A percentile compares a stretch with the other conserved stretches of the same genome.
Conservation (phyloP, 2,113 vertebrate genomes). For the Tetraodon nigroviridis region DNA sequence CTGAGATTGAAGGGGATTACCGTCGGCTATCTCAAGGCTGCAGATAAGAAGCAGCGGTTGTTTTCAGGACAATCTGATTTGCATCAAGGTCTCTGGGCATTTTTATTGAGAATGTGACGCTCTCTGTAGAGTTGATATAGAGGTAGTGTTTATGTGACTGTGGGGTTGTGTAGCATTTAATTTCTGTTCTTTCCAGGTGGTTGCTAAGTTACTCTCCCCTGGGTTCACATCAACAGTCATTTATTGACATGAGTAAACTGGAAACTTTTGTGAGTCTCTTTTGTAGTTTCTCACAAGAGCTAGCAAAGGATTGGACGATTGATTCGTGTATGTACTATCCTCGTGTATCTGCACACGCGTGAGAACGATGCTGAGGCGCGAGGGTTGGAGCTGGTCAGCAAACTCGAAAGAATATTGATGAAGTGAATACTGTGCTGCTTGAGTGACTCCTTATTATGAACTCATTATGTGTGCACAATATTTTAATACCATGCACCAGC, state of each 20-base stretch:
- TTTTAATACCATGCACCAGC: no score
- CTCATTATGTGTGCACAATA: no score
- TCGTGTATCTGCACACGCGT: not conserved
- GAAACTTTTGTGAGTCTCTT: constrained; percentile 10
- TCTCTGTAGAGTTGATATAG: constrained; percentile 44
- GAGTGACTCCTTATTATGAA: no score
- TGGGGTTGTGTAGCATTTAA: constrained; percentile 17
- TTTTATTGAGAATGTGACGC: constrained; percentile 46
- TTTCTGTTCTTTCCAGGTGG: constrained; percentile 35
- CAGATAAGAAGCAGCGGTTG: constrained; percentile 43
- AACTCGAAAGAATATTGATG: no score
- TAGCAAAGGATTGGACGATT: constrained; percentile 12
- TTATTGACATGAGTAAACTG: constrained; percentile 25
- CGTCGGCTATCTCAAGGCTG: constrained; percentile 48
- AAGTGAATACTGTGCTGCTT: no score
- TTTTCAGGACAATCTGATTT: constrained; percentile 60
- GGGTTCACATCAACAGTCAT: constrained; percentile 40
- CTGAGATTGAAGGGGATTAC: constrained; percentile 62
- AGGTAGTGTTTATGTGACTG: constrained; percentile 17
- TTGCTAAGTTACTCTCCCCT: constrained; percentile 42
- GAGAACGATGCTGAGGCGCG: no score
- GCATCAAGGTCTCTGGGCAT: constrained; percentile 59
- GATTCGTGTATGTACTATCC: constrained; percentile 19
- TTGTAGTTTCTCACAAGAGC: constrained; percentile 41
- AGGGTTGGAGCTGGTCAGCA: no score